A percentile compares a stretch with the other conserved stretches of the same genome.
phyloP scores from a whole-genome alignment of 2,113 vertebrate species.

The Clarias magur region DNA sequence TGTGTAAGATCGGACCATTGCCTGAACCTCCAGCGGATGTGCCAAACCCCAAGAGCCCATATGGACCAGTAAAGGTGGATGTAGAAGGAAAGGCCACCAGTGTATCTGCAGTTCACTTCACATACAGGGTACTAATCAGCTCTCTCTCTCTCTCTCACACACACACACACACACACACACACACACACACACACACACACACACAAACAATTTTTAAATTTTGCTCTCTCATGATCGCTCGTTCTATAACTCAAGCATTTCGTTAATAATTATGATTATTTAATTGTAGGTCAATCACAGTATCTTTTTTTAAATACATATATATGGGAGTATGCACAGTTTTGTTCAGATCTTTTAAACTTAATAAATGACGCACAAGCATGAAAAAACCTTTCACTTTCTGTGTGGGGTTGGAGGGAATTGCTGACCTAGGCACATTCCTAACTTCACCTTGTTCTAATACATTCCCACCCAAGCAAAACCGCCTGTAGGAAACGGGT shows the following conservation, averaged over 20 bases:
- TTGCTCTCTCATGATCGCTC: neutral
- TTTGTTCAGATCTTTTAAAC: neutral
- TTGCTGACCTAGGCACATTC: neutral
- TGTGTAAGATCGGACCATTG: conserved; percentile 71
- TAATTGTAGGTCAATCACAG: neutral
- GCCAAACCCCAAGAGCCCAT: neutral
- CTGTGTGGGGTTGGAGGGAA: neutral
- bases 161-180: too few relatives aligned
- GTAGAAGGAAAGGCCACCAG: conserved; percentile 62
- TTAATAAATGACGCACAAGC: neutral
- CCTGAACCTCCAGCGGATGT: conserved; percentile 46
- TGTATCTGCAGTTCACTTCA: conserved; percentile 63
- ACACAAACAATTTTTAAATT: too few relatives aligned
- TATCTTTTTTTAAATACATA: neutral
- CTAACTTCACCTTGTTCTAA: neutral
- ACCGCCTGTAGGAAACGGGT: neutral
- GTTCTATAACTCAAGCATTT: neutral
- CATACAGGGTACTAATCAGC: conserved; percentile 70
- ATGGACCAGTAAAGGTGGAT: conserved; percentile 62
- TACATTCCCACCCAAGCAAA: neutral
- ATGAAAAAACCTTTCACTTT: neutral
- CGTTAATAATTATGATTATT: neutral
- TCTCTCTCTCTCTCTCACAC: neutral
- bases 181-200: too few relatives aligned
- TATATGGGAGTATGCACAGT: neutral